Evolutionary conservation across 2,797 vertebrate genomes (phyloP).

Genomic region (Diceros bicornis): DNA sequence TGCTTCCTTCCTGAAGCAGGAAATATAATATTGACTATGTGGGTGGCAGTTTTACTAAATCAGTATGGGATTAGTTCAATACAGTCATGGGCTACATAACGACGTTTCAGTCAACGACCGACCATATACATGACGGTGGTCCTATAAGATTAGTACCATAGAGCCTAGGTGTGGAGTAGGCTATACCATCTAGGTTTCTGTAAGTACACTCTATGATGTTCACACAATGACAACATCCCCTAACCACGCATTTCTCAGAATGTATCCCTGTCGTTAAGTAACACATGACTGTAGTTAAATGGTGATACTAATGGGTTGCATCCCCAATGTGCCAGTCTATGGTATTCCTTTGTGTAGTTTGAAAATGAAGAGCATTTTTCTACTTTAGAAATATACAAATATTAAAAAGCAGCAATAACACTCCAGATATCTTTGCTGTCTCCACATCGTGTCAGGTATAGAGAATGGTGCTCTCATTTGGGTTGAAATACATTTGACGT

Average conservation of each 20-base stretch:
- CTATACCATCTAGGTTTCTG: too few species aligned
- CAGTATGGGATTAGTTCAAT: background rate
- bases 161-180: too few species aligned
- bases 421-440: background rate
- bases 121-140: too few species aligned
- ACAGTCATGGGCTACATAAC: too few species aligned
- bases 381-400: background rate
- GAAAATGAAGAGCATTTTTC: background rate
- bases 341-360: background rate
- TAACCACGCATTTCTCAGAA: too few species aligned
- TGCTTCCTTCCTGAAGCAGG: background rate
- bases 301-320: background rate
- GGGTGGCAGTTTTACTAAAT: background rate
- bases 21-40: background rate
- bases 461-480: background rate
- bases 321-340: fast-evolving
- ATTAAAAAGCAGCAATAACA: background rate
- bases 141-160: too few species aligned
- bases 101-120: too few species aligned
- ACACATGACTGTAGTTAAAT: background rate
- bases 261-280: too few species aligned
- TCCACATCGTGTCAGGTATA: background rate
- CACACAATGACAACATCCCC: too few species aligned
- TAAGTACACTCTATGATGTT: too few species aligned
- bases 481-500: background rate